Percentiles rank a stretch among this genome's conserved stretches.
phyloP scores from a whole-genome alignment of 2,113 vertebrate genomes.

The Fulmarus glacialis region DNA sequence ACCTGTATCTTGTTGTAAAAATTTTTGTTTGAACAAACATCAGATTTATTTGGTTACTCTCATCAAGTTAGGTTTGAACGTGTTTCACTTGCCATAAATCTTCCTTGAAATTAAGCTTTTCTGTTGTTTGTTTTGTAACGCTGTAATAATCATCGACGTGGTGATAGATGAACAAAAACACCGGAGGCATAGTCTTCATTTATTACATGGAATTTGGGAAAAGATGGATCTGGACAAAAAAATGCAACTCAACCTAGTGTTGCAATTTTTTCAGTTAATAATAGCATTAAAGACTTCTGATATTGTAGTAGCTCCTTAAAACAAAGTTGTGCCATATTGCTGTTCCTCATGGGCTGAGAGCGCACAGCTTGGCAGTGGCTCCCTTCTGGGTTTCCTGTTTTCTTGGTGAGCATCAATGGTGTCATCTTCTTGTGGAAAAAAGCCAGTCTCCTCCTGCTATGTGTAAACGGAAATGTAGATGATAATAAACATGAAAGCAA shows the following conservation, averaged over 20 bases:
- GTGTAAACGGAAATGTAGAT: neutral
- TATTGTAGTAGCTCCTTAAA: neutral
- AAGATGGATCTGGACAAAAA: neutral
- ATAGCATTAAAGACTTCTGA: neutral
- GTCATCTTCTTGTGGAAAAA: neutral
- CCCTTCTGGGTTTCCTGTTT: neutral
- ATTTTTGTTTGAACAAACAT: neutral
- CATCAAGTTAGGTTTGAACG: neutral
- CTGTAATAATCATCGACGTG: neutral
- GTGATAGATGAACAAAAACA: neutral
- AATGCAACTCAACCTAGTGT: neutral
- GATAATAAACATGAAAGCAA: neutral
- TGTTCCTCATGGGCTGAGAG: neutral
- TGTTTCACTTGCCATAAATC: neutral
- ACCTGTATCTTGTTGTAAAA: neutral
- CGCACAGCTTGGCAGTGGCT: neutral
- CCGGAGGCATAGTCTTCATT: neutral
- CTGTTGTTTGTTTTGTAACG: neutral
- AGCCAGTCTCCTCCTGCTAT: neutral
- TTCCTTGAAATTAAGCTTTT: constrained; percentile 22
- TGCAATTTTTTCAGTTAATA: neutral
- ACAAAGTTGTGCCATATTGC: neutral
- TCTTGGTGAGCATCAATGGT: neutral
- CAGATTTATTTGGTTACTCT: neutral
- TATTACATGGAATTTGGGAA: neutral